Evolutionary conservation across 2,888 invertebrate species (phyloP), one percentile per base, ranked within the genome.

Genomic region (Lathronympha strigana): DNA sequence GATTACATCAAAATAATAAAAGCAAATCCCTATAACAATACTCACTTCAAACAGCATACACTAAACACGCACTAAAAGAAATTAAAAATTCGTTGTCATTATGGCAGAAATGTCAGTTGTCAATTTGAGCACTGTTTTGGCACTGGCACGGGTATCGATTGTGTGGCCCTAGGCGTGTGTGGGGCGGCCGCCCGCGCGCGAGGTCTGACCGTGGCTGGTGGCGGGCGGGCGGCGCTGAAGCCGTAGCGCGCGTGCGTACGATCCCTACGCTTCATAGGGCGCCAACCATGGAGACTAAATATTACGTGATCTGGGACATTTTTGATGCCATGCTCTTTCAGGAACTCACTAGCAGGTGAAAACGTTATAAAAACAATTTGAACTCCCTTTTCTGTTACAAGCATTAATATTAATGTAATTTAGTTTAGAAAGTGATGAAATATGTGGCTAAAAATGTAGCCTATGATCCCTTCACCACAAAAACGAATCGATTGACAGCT

Each of bases 171-270:
- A 71, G 74, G 77, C 76, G 74, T 76, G 68, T 69, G 66, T 70
- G 73, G 74, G 69, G 75, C 87, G 85, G 80, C 85, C 88, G 83
- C 77, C 80, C 84, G 82, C 81, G 79, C 78, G 82, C 84, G 82
- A 77, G 78, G 78, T 75, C 75, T 73, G 77, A 84, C 85, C 86
- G 84, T 76, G 79, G 79, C 72, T 71, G 72, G 11, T 33, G 11
- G 33, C 33, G 9, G 76, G 76, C 76, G 82, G 80, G 79, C 75
- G 74, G 71, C 80, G 84, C 84, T 86, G 82, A 80, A 82, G 80
- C 77, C 82, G 75, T 70, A 78, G 60, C 76, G 83, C 83, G 90
- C 90, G 74, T 86, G 90, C 90, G 66, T 38, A 61, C 38, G 38
- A 4, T 38, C 13, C 38, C 45, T 40, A 47, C 28, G 60, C 60